Conservation (phyloP, 2,797 vertebrate genomes). For the Lemur catta region DNA sequence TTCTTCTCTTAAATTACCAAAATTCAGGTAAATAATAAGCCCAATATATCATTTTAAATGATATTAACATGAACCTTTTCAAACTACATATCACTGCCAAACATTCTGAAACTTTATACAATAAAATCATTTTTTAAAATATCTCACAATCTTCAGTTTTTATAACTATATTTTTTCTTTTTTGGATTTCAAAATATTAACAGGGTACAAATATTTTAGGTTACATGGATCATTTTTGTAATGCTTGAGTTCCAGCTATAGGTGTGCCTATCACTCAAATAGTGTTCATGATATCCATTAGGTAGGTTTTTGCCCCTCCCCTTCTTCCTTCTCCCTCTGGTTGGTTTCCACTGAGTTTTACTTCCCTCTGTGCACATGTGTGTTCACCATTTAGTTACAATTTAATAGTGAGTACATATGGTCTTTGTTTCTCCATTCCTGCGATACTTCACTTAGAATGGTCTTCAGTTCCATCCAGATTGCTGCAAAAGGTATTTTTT, state of each 20-base stretch:
- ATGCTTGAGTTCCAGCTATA: too few relatives aligned
- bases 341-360: too few relatives aligned
- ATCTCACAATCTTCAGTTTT: slow-evolving; percentile 31
- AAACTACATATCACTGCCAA: slow-evolving; percentile 42
- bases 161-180: slow-evolving; percentile 65
- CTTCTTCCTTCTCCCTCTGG: too few relatives aligned
- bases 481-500: not conserved
- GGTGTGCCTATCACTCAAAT: too few relatives aligned
- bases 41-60: slow-evolving; percentile 40
- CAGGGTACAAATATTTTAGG: too few relatives aligned
- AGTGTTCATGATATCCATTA: too few relatives aligned
- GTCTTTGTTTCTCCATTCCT: not conserved
- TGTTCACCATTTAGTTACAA: not conserved
- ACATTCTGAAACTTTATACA: slow-evolving; percentile 49
- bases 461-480: not conserved
- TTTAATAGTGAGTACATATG: not conserved
- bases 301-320: too few relatives aligned
- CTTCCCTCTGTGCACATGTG: not conserved
- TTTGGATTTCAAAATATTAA: too few relatives aligned
- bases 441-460: not conserved
- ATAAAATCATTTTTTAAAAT: slow-evolving; percentile 52
- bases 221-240: too few relatives aligned
- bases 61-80: slow-evolving; percentile 45
- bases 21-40: slow-evolving; percentile 62
- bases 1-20: slow-evolving; percentile 63